Percentiles rank a stretch among this genome's conserved stretches.
Conservation (phyloP, 2,113 vertebrate genomes). For the Eupsittula cactorum region DNA sequence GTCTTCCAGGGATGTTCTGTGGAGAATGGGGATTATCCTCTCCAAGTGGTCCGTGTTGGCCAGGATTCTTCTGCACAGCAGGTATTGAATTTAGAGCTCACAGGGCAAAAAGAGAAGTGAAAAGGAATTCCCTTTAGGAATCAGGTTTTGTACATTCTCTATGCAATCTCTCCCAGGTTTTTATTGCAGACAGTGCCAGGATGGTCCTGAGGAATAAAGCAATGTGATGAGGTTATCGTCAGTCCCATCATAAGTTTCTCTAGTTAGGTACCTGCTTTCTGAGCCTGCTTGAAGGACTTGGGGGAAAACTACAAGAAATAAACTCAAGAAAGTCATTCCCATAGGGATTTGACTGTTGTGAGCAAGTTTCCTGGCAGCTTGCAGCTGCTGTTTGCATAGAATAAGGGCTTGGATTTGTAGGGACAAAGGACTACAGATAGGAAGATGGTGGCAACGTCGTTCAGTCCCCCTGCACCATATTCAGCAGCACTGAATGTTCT, state of each 20-base stretch:
- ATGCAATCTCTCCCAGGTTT: neutral
- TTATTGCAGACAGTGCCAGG: neutral
- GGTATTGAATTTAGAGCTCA: conserved; percentile 47
- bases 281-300: neutral
- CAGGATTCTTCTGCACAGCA: conserved; percentile 83
- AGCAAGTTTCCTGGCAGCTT: neutral
- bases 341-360: neutral
- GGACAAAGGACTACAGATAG: neutral
- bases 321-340: neutral
- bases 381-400: neutral
- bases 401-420: neutral
- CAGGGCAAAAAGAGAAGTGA: neutral
- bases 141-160: neutral
- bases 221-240: neutral
- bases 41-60: conserved; percentile 81
- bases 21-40: conserved; percentile 82
- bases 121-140: neutral
- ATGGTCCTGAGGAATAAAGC: neutral
- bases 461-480: neutral
- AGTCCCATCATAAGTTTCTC: neutral
- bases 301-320: neutral
- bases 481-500: neutral
- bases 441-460: neutral
- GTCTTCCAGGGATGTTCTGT: conserved; percentile 79
- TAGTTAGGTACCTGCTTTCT: neutral